Base-by-base conservation (phyloP, 2,888 invertebrate genomes). In the Rhaphigaster nebulosa region DNA sequence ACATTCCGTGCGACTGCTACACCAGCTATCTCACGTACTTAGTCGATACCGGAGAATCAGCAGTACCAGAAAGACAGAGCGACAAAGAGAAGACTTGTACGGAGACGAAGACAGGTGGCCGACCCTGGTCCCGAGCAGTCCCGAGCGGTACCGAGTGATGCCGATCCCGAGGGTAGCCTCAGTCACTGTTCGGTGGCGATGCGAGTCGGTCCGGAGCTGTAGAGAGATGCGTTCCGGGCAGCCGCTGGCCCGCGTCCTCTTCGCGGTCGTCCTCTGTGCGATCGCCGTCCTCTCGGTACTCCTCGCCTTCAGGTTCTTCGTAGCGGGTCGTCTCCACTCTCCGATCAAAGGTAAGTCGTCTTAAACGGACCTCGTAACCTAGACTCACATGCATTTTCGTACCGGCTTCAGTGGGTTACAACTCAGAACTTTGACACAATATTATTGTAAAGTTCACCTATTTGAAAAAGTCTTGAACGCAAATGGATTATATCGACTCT, bases 161-260 rank as follows among this genome's bases (percentile, higher is more conserved):
- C 84, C 84, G 84, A 84, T n/a, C n/a, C n/a, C 20, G 18, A 76
- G 34, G 45, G 84, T 41, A 84, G 45, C 84, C 84, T 84, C 84
- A 84, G 84, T 84, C 84, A 84, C 84, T 84, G 84, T 84, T 84
- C 84, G 84, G 84, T 84, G 84, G 45, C 84, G 84, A 84, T 84
- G 84, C 45, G 84, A 84, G 84, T 84, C 84, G 84, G 84, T 84
- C 84, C 84, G 84, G 45, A 50, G 84, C 15, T 45, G 15, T 84
- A 84, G n/a, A 84, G 45, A 84, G 84, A 84, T 84, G 84, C 84
- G 84, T 84, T 84, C 84, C 84, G 84, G 84, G 45, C 84, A 50
- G 41, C 84, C 84, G 84, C 84, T 84, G 84, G 84, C 84, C 84
- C 84, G 84, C 84, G 84, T 84, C 84, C 45, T 84, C 26, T 84